phyloP scores from a whole-genome alignment of 2,888 invertebrate genomes.

The Coecobrya sp. region DNA sequence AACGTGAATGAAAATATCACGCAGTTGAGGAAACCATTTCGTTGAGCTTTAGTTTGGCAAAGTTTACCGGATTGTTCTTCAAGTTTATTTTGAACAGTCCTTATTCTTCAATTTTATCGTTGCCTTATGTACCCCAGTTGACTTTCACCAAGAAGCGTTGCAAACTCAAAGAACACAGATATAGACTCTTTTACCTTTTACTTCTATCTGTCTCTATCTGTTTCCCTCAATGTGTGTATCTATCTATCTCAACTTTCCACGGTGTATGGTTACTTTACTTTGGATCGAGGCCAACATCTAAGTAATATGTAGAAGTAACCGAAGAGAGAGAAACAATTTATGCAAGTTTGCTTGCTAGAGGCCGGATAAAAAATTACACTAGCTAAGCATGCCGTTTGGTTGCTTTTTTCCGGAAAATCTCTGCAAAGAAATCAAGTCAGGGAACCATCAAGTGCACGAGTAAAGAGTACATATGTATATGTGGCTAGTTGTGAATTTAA shows the following conservation, averaged over 20 bases:
- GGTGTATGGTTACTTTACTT: conserved; percentile 27
- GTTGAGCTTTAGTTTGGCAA: conserved; percentile 20
- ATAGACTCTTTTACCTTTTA: neutral
- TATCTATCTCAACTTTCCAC: too few species aligned
- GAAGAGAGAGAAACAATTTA: conserved; percentile 1
- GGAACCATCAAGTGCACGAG: neutral
- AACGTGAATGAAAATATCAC: conserved; percentile 22
- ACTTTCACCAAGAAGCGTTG: conserved; percentile 26
- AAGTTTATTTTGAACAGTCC: neutral
- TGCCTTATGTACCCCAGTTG: neutral
- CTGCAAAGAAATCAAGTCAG: neutral
- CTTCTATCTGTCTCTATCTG: neutral
- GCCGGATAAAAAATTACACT: neutral
- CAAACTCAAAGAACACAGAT: neutral
- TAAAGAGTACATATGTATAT: neutral
- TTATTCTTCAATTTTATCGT: conserved; percentile 17
- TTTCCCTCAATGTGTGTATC: conserved; percentile 2
- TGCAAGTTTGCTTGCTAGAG: conserved; percentile 55
- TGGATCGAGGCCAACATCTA: conserved; percentile 45
- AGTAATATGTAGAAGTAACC: neutral
- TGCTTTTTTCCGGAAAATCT: conserved; percentile 51
- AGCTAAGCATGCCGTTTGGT: conserved; percentile 29
- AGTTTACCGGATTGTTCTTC: conserved; percentile 14
- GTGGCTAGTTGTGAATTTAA: neutral
- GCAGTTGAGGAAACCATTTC: neutral